Evolutionary conservation across 2,888 invertebrate species (phyloP), one percentile per base, ranked within the genome.

Genomic region (Catocala nupta): DNA sequence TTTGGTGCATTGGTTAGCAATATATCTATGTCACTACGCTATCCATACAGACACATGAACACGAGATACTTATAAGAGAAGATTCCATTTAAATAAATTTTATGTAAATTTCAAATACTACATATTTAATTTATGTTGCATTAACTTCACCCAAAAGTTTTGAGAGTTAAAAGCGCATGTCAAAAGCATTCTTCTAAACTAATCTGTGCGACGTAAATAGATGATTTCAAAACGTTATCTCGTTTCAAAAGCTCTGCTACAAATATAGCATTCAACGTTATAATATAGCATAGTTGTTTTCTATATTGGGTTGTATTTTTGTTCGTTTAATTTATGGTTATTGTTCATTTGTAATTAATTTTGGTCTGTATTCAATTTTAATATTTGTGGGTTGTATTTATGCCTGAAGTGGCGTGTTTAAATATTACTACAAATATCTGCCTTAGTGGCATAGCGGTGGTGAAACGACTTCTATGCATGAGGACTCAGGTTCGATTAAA

Each of bases 131-230:
- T 64, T 65, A 63, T 47, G 56, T 25, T 60, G 54, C 59, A 59
- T 63, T 58, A 58, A 65, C 33, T 45, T 62, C 55, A 45, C 8
- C 36, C 45, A 42, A 48, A 53, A 36, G 25, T 25, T 25, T 60
- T 63, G 2, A 25, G 47, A 77, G 62, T 68, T 75, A 74, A 77
- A 77, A 70, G 68, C 64, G 16, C 39, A 61, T 66, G 71, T 71
- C 65, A 59, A 54, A 65, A 63, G 65, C 67, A 68, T 65, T 65
- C 58, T 54, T 49, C 52, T 54, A 43, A 47, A 71, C 55, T 65
- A 52, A 62, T 74, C 52, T 60, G 16, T 58, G 54, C 57, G 43
- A 49, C 48, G 9, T 12, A 73, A 66, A 63, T 65, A 47, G 39
- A 66, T 43, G 49, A 44, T 55, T 49, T 55, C 50, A 43, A 59